Percentiles rank a stretch among this genome's conserved stretches.
Conservation (phyloP, 2,888 invertebrate species). For the Mactromeris polynyma region DNA sequence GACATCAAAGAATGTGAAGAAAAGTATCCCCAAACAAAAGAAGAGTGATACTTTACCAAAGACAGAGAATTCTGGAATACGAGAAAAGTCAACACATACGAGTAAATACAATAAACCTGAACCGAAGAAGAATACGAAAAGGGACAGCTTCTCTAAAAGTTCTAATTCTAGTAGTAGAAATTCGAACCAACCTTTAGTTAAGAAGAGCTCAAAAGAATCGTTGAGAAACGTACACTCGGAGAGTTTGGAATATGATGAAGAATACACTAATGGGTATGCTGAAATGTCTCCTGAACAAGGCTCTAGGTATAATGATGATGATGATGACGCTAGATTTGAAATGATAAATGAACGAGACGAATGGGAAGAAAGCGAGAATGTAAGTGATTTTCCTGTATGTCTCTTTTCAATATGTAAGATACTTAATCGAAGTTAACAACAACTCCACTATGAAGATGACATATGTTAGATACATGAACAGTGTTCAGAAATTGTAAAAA, state of each 20-base stretch:
- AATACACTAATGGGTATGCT: slow-evolving; percentile 16
- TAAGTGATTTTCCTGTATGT: too few species aligned
- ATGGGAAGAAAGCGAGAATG: slow-evolving; percentile 54
- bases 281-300: background rate
- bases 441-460: too few species aligned
- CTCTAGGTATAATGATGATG: slow-evolving; percentile 38
- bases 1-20: background rate
- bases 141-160: background rate
- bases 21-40: background rate
- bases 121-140: background rate
- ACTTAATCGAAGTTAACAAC: too few species aligned
- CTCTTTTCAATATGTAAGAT: too few species aligned
- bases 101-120: background rate
- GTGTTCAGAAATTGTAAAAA: too few species aligned
- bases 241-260: background rate
- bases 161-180: background rate
- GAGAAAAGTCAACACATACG: background rate
- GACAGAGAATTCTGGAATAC: background rate
- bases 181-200: background rate
- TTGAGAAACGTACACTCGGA: background rate
- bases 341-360: slow-evolving; percentile 42
- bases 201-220: background rate
- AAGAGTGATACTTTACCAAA: background rate
- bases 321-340: slow-evolving; percentile 42
- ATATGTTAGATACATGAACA: too few species aligned